Percentiles rank a stretch among this genome's conserved stretches.
Evolutionary conservation across 2,113 vertebrate species (phyloP).

Genomic region (Tyto alba): DNA sequence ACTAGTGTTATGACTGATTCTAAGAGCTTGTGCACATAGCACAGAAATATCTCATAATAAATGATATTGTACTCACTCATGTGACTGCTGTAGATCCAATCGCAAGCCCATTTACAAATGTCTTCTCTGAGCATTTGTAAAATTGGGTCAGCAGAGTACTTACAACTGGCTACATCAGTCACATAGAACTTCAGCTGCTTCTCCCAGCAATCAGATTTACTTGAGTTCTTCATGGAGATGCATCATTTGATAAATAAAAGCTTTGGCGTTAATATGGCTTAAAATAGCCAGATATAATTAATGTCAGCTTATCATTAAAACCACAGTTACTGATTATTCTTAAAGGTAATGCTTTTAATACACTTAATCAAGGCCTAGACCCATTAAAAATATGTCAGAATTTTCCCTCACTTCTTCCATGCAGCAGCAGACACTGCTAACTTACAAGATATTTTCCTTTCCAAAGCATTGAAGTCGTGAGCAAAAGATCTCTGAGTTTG

Average conservation of each 20-base stretch:
- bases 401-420: background rate
- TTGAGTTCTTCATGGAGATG: background rate
- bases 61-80: background rate
- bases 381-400: background rate
- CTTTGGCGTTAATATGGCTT: background rate
- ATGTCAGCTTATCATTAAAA: background rate
- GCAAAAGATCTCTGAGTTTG: conserved; percentile 3
- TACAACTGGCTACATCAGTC: background rate
- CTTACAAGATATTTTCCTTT: background rate
- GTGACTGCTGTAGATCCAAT: background rate
- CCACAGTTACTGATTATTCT: background rate
- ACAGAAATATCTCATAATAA: conserved; percentile 14
- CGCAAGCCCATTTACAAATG: conserved; percentile 10
- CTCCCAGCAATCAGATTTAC: background rate
- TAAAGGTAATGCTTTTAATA: background rate
- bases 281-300: background rate
- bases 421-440: background rate
- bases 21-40: background rate
- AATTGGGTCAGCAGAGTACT: conserved; percentile 29
- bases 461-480: background rate
- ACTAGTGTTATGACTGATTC: background rate
- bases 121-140: conserved; percentile 5
- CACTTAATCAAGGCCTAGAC: background rate
- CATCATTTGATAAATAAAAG: background rate
- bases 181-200: background rate